Conservation (phyloP, 1,140 invertebrate species). For the Ceratina australensis region DNA sequence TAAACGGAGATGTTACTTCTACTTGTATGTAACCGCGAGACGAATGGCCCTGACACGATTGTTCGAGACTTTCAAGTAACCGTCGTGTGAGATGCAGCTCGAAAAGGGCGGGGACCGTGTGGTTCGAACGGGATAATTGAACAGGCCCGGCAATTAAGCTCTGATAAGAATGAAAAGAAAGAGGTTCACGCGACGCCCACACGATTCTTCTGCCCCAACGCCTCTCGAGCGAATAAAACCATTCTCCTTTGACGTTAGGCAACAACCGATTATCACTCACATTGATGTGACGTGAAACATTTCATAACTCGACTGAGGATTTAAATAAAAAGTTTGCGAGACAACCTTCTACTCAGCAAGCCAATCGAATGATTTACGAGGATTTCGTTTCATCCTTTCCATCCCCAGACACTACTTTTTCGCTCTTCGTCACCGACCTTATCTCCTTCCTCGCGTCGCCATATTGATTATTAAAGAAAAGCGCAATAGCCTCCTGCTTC, state of each 20-base stretch:
- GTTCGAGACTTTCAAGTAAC: conserved; percentile 3
- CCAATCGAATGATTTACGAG: conserved; percentile 12
- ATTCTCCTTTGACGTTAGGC: conserved; percentile 10
- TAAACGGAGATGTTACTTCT: neutral
- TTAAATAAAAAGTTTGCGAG: neutral
- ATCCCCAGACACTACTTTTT: conserved; percentile 36
- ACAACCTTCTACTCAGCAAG: neutral
- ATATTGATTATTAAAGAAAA: conserved; percentile 70
- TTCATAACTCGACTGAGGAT: neutral
- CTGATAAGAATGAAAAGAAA: neutral
- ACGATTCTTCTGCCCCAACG: neutral
- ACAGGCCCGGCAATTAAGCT: neutral
- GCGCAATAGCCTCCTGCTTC: conserved; percentile 62
- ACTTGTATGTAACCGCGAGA: neutral
- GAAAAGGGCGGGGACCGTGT: neutral
- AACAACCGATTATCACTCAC: conserved; percentile 35
- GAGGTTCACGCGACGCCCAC: neutral
- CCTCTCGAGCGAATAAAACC: conserved; percentile 14
- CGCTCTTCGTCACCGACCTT: conserved; percentile 57
- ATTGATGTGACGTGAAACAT: neutral
- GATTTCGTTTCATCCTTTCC: conserved; percentile 23
- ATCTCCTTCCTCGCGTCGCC: conserved; percentile 64
- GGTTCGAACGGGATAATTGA: neutral
- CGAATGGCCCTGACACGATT: conserved; percentile 25
- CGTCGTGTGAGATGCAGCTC: neutral